phyloP scores from a whole-genome alignment of 2,888 invertebrate species.

The Crepidodera aurea region DNA sequence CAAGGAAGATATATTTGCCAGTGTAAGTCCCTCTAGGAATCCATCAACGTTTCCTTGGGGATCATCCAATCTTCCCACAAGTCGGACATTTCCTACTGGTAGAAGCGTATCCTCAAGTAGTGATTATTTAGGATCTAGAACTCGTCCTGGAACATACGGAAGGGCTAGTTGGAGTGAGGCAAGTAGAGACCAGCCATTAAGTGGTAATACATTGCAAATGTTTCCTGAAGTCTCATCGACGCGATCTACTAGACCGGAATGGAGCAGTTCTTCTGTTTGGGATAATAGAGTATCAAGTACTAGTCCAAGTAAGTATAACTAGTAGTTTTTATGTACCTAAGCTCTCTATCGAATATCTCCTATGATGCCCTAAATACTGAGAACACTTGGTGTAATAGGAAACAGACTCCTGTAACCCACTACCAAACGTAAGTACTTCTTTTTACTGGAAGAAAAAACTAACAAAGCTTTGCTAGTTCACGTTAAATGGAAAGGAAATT shows the following conservation, averaged over 20 bases:
- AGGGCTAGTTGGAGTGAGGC: slow-evolving; percentile 62
- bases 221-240: slow-evolving; percentile 48
- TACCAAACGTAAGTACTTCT: too few species aligned
- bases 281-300: slow-evolving; percentile 42
- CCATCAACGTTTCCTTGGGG: slow-evolving; percentile 47
- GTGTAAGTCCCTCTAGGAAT: slow-evolving; percentile 45
- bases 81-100: slow-evolving; percentile 8
- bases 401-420: too few species aligned
- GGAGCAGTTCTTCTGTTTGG: slow-evolving; percentile 55
- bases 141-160: slow-evolving; percentile 63
- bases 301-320: slow-evolving; percentile 31
- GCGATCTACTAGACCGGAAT: slow-evolving; percentile 49
- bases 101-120: slow-evolving; percentile 14
- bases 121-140: slow-evolving; percentile 54
- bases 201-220: slow-evolving; percentile 46
- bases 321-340: background rate
- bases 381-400: too few species aligned
- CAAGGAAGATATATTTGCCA: slow-evolving; percentile 38
- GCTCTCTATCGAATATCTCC: too few species aligned
- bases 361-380: too few species aligned
- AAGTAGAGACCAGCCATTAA: slow-evolving; percentile 36
- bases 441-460: too few species aligned
- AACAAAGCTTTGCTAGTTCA: too few species aligned
- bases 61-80: slow-evolving; percentile 7
- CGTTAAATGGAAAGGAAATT: too few species aligned